Evolutionary conservation across 2,888 invertebrate species (phyloP), one percentile per base, ranked within the genome.

Genomic region (Athripsodes cinereus): DNA sequence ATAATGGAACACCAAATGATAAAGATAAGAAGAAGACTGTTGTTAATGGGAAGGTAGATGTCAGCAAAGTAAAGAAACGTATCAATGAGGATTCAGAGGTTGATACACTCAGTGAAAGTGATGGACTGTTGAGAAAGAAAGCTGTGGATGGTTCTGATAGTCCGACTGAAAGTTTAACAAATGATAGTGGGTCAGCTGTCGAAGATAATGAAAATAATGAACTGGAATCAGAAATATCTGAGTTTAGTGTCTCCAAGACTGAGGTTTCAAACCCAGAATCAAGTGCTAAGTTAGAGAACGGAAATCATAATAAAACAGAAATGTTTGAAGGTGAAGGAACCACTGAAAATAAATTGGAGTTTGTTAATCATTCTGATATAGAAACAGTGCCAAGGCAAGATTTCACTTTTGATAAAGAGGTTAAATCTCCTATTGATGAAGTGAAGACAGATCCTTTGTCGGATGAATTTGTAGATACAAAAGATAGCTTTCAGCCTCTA

Each of bases 131-230:
- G 80, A 79, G 78, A 67, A 79, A 79, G 72, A 78, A 75, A 66
- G 74, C 72, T 55, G 73, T 68, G 52, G 83, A 84, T 62, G 75
- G 81, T 58, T 80, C 84, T 13, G 83, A 87, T 68, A 92, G 92
- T 74, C 92, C 92, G 13, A 86, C 88, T 46, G 89, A 88, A 69
- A 92, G 91, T 69, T 82, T 90, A 61, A 90, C 90, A 49, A 90
- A 91, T 63, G 92, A 91, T 69, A 91, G 91, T 67, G 91, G 90
- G 67, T 56, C 60, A 5, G 55, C 57, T 19, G 55, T 51, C 11
- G 61, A 61, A n/a, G 83, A 84, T 67, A 78, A 81, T 61, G 85
- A 84, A 65, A 78, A 74, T 65, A 76, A 77, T 58, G 78, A 79
- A 60, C 72, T 75, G 26, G 78, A 78, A 65, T 69, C 74, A 53